Evolutionary conservation across 2,888 invertebrate genomes (phyloP).

Genomic region (Diploptera punctata): DNA sequence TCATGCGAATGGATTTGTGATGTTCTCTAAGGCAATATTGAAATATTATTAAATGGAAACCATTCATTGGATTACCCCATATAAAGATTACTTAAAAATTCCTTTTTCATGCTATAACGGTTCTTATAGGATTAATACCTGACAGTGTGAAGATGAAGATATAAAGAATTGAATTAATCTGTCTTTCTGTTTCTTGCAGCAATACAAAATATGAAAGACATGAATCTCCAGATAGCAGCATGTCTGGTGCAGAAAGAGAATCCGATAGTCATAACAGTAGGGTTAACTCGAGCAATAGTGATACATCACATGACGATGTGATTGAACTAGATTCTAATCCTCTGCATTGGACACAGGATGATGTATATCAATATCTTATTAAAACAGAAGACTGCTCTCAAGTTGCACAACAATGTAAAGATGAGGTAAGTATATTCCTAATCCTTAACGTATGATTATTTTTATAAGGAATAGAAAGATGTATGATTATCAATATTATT

Average conservation of each 20-base stretch:
- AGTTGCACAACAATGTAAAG: slow-evolving; percentile 68
- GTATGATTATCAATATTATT: too few species aligned
- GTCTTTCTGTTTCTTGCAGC: neutral
- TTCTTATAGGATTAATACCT: too few species aligned
- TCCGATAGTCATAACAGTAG: neutral
- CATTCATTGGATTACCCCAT: too few species aligned
- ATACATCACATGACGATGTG: too few species aligned
- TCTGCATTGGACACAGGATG: slow-evolving; percentile 70
- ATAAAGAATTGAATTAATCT: neutral
- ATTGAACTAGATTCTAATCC: slow-evolving; percentile 66
- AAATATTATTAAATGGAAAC: too few species aligned
- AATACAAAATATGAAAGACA: neutral
- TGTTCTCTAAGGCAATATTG: too few species aligned
- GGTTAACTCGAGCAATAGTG: neutral
- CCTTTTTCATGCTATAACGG: too few species aligned
- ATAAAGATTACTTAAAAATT: too few species aligned
- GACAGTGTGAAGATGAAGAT: neutral
- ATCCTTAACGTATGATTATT: neutral
- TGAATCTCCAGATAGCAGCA: neutral
- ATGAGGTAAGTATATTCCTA: slow-evolving; percentile 57
- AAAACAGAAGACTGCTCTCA: slow-evolving; percentile 71
- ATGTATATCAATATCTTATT: slow-evolving; percentile 70
- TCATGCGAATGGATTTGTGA: too few species aligned
- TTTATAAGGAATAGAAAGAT: too few species aligned
- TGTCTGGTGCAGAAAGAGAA: neutral